Percentiles rank a stretch among this genome's conserved stretches.
Evolutionary conservation across 2,888 invertebrate species (phyloP).

Genomic region (Morinoia aosen): DNA sequence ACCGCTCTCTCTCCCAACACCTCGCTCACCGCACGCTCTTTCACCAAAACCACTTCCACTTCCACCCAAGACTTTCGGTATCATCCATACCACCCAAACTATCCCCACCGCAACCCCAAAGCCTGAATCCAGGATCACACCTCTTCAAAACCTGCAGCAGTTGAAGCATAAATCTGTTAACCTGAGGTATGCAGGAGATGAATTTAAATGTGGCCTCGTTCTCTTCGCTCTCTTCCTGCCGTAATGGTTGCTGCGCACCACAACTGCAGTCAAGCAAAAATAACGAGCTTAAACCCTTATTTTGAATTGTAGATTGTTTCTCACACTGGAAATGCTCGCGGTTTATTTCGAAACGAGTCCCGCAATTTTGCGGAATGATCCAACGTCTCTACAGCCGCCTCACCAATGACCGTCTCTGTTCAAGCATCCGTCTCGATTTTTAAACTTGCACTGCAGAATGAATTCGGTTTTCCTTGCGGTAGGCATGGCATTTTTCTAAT

Average conservation of each 20-base stretch:
- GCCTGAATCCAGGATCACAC: conserved; percentile 58
- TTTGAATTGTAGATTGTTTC: background rate
- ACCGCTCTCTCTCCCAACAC: conserved; percentile 53
- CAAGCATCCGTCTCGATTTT: background rate
- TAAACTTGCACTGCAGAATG: background rate
- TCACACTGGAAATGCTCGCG: background rate
- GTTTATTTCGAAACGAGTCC: background rate
- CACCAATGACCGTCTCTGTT: background rate
- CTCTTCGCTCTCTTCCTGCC: background rate
- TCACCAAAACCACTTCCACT: conserved; percentile 59
- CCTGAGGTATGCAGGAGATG: conserved; percentile 32
- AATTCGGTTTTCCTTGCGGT: background rate
- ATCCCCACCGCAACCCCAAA: conserved; percentile 55
- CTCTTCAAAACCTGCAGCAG: conserved; percentile 46
- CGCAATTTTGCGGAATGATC: background rate
- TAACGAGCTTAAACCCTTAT: background rate
- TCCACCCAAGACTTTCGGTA: conserved; percentile 56
- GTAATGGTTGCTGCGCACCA: background rate
- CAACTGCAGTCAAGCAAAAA: background rate
- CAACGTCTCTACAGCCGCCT: background rate
- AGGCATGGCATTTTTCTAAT: background rate
- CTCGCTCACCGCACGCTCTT: conserved; percentile 12
- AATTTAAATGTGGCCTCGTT: background rate
- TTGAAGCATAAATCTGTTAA: conserved; percentile 25
- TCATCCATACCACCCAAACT: conserved; percentile 50